Evolutionary conservation across 1,140 invertebrate genomes (phyloP).

Genomic region (Dinoponera quadriceps): DNA sequence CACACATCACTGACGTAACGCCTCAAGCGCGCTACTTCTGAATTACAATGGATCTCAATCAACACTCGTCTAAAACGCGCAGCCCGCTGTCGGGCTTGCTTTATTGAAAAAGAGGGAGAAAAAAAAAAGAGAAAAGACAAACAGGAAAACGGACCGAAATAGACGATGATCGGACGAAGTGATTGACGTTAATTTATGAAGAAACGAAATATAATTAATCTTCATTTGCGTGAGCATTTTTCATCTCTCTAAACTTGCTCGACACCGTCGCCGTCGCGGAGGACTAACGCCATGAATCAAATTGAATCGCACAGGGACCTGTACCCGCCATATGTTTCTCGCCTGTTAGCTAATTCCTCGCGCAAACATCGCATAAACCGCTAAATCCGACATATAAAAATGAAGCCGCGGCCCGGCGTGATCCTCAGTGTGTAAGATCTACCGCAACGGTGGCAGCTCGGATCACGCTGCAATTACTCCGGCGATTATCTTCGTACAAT

Average conservation of each 20-base stretch:
- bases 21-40: background rate
- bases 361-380: slow-evolving; percentile 5
- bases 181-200: too few species aligned
- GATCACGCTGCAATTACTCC: background rate
- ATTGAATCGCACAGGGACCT: background rate
- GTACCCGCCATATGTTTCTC: slow-evolving; percentile 31
- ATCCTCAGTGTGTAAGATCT: slow-evolving; percentile 17
- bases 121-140: background rate
- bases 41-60: background rate
- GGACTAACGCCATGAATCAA: background rate
- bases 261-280: background rate
- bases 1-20: background rate
- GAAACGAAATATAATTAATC: too few species aligned
- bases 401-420: background rate
- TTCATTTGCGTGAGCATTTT: background rate
- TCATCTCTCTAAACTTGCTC: background rate
- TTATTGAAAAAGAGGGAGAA: background rate
- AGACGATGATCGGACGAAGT: too few species aligned
- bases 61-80: too few species aligned
- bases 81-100: background rate
- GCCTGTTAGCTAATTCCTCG: background rate
- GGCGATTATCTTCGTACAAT: slow-evolving; percentile 10
- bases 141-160: background rate
- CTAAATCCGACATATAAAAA: slow-evolving; percentile 16
- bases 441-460: background rate